Percentiles rank a stretch among this genome's conserved stretches.
Conservation (phyloP, 2,797 vertebrate genomes). For the Gallinago stenura region DNA sequence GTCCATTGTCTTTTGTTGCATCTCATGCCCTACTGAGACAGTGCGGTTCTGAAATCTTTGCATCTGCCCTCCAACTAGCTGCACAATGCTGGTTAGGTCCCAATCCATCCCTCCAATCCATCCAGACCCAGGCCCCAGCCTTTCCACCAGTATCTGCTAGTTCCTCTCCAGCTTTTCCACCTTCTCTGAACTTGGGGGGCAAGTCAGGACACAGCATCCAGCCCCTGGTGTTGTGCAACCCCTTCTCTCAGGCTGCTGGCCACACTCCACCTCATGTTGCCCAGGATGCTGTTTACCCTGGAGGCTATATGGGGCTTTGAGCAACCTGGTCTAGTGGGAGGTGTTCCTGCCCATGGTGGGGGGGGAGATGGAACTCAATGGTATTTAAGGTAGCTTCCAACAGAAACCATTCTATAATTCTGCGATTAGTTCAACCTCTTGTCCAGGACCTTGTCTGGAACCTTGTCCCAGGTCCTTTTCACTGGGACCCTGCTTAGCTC, state of each 20-base stretch:
- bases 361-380: no score
- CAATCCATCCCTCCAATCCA: neutral
- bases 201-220: neutral
- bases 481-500: neutral
- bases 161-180: neutral
- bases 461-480: neutral
- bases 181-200: neutral
- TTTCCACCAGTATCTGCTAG: neutral
- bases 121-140: no score
- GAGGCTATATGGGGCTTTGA: no score
- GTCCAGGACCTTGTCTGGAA: neutral
- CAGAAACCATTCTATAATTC: no score
- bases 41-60: accelerated
- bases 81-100: neutral
- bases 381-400: no score
- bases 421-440: neutral
- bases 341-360: no score
- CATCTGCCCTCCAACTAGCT: neutral
- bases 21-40: accelerated
- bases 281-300: neutral
- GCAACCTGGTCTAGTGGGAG: no score
- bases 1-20: neutral
- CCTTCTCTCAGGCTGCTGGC: neutral
- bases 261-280: accelerated
- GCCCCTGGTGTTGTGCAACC: neutral